Evolutionary conservation across 2,797 vertebrate species (phyloP), one percentile per base, ranked within the genome.

Genomic region (Trachops cirrhosus): DNA sequence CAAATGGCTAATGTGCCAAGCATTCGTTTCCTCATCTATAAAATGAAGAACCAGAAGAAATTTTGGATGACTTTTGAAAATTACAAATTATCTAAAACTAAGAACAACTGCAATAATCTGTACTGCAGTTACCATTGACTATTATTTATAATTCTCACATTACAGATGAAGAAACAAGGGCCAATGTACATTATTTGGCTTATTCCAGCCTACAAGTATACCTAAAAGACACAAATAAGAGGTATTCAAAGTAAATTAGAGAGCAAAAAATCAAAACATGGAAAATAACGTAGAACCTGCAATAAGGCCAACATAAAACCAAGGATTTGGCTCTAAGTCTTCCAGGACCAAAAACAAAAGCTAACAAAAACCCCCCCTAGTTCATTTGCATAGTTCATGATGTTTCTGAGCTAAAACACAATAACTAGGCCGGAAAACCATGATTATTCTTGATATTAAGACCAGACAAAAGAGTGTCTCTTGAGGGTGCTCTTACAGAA

Each of bases 141-240:
- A 70, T 57, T 39, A 67, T 16, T 91, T 88, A 59, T 24, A 85
- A 85, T 77, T 90, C 41, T 52, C 48, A 87, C 26, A 83, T 85
- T 86, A 79, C 9, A 89, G 52, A 95, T 86, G 46, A 92, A 37
- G 48, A 89, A 91, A 83, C 52, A 21, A 94, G 37, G 64, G 59
- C 46, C 26, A 59, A 48, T 32, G 41, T 88, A 62, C 15, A 86
- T 85, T 86, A 91, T 74, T 57, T 92, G n/a, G 24, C 16, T 90
- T 92, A 83, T 74, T 73, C 41, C 41, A 79, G 32, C 10, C 37
- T 84, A 79, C 15, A 68, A 94, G 48, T 11, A 64, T 64, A 97
- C 32, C 57, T 91, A 82, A 94, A 96, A 79, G 77, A 86, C 5
- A 94, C n/a, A 96, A 96, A 54, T 48, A 92, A 85, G 24, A 78